Conservation (phyloP, 2,797 vertebrate species). For the Pseudochirops corinnae region DNA sequence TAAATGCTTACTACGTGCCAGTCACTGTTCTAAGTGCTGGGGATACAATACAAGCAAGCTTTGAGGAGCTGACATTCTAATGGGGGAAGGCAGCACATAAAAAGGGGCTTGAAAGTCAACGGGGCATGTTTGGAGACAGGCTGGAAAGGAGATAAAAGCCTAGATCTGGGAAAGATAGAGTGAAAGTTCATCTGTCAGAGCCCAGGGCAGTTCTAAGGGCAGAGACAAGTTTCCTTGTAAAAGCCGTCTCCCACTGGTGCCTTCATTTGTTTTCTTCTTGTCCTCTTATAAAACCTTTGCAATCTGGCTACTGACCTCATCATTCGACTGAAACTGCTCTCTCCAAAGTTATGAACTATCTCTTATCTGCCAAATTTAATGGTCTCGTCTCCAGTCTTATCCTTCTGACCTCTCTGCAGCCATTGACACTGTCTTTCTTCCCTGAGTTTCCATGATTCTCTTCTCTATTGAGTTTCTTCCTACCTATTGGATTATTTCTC, state of each 20-base stretch:
- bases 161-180: neutral
- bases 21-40: neutral
- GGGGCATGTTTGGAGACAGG: neutral
- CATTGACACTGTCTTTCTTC: neutral
- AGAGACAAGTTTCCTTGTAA: neutral
- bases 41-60: neutral
- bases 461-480: neutral
- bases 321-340: neutral
- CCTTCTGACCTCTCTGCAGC: neutral
- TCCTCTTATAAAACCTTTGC: neutral
- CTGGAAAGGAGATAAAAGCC: neutral
- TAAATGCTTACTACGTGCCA: neutral
- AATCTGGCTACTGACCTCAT: neutral
- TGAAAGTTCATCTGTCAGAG: neutral
- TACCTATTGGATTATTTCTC: neutral
- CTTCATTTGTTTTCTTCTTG: neutral
- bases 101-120: neutral
- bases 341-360: neutral
- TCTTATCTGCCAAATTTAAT: neutral
- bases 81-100: neutral
- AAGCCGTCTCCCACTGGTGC: neutral
- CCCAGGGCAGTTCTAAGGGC: neutral
- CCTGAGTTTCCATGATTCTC: neutral
- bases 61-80: neutral
- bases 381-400: neutral